These are phyloP conservation scores for Girardia tigrina DNA, from an alignment of 2,888 invertebrate species.

Conservation along the genomic window DNA sequence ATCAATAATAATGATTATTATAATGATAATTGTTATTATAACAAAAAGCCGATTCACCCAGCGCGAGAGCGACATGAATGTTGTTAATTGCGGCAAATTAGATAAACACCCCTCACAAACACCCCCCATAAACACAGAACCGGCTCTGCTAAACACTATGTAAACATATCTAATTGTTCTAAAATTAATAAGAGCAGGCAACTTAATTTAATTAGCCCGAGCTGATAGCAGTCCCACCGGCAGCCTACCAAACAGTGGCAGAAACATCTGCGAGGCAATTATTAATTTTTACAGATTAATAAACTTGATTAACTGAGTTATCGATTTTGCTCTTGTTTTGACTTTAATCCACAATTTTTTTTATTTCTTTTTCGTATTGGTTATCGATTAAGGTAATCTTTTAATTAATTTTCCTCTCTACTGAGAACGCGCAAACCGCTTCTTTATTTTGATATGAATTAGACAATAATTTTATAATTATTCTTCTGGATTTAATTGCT, in stretches of 20 bases:
- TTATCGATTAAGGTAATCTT: conserved; percentile 20
- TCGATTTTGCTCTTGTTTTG: conserved; percentile 16
- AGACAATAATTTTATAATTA: conserved; percentile 20
- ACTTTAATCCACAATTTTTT: conserved; percentile 17
- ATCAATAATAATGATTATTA: conserved; percentile 23
- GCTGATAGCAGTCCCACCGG: conserved; percentile 20
- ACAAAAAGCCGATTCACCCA: conserved; percentile 1
- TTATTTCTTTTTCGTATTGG: too few species aligned
- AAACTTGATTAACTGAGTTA: conserved; percentile 23
- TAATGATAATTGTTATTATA: conserved; percentile 15
- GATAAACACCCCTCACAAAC: conserved; percentile 23
- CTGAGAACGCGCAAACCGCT: conserved; percentile 8
- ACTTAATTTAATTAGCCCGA: conserved; percentile 20
- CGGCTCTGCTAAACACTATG: conserved; percentile 23
- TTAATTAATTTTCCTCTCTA: conserved; percentile 18
- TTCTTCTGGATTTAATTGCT: conserved; percentile 23
- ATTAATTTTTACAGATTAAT: conserved; percentile 23
- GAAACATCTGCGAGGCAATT: conserved; percentile 20
- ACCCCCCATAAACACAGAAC: conserved; percentile 13
- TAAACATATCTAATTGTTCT: conserved; percentile 23
- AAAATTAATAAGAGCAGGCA: conserved; percentile 23
- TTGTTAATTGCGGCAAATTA: conserved; percentile 23
- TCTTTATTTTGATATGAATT: conserved; percentile 18
- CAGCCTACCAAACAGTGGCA: conserved; percentile 7
- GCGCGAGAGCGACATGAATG: conserved; percentile 18